Base-by-base conservation (phyloP, 2,797 vertebrate species). In the Hapalemur alaotrensis region DNA sequence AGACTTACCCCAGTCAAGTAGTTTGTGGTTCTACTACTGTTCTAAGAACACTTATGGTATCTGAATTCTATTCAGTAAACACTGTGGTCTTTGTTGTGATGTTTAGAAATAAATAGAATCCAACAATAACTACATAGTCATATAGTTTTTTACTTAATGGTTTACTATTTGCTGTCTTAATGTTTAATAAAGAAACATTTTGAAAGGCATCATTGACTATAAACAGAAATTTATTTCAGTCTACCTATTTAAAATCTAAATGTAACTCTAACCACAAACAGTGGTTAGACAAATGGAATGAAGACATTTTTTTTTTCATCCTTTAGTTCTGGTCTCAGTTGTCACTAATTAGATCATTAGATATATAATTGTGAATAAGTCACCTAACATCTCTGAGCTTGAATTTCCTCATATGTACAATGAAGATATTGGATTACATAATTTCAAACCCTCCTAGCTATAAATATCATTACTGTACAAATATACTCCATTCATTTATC, bases 401-500 rank as follows among this genome's bases (percentile, higher is more conserved):
- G 23, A 83, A 72, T 87, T 94, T 92, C 35, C 85, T 80, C 59
- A 76, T 75, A n/a, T 20, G 12, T 92, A 81, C 92, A 89, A 90
- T 80, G 41, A 92, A 22, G 35, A 92, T 89, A 28, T 46, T 81
- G 43, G 35, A 81, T 38, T 85, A 75, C 11, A 89, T 73, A 13
- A 95, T 81, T 89, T 80, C 73, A 95, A 91, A 89, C 81, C 32
- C 14, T 89, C 69, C 41, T 85, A 81, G 46, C n/a, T 63, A 92
- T 65, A 96, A 94, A 92, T 94, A 72, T 59, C 72, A 84, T 65
- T 57, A 85, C 81, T 67, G 89, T 91, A 89, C 52, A 92, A 95
- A 50, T 89, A 76, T 76, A 84, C 35, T 73, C 50, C n/a, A 86
- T 95, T 89, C 7, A 81, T 4, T 93, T 75, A 46, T 76, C 52